These are phyloP conservation scores for Isichthys henryi DNA, from an alignment of 2,113 vertebrate genomes.

Conservation along the genomic window DNA sequence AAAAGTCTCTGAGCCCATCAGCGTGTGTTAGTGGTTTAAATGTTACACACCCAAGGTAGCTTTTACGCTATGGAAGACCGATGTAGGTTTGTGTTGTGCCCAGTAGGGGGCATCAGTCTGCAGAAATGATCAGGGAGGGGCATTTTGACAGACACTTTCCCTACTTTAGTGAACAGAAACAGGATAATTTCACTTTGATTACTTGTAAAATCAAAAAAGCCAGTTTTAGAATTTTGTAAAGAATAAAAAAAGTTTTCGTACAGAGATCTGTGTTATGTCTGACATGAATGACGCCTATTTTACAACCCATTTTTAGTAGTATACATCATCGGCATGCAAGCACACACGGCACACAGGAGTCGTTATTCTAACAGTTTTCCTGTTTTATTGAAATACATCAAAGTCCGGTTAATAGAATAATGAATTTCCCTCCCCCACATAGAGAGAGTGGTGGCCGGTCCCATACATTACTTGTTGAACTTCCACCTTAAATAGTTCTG, in stretches of 20 bases:
- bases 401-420: slow-evolving; percentile 88
- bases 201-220: slow-evolving; percentile 40
- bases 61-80: not conserved
- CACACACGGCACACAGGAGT: not conserved
- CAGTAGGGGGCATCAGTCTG: not conserved
- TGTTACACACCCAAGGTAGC: not conserved
- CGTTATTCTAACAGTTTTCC: slow-evolving; percentile 73
- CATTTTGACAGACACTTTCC: not conserved
- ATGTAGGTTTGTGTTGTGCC: not conserved
- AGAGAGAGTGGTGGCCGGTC: slow-evolving; percentile 71
- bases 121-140: not conserved
- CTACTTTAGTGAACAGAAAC: not conserved
- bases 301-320: not conserved
- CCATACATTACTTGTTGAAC: slow-evolving; percentile 73
- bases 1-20: not conserved
- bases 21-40: not conserved
- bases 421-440: slow-evolving; percentile 79
- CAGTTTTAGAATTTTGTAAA: slow-evolving; percentile 19
- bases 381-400: slow-evolving; percentile 97
- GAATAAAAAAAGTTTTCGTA: not conserved
- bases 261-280: not conserved
- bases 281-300: not conserved
- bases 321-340: not conserved
- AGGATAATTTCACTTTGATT: slow-evolving; percentile 16
- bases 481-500: slow-evolving; percentile 74